Base-by-base conservation (phyloP, 2,888 invertebrate species). In the Hemistola chrysoprasaria region DNA sequence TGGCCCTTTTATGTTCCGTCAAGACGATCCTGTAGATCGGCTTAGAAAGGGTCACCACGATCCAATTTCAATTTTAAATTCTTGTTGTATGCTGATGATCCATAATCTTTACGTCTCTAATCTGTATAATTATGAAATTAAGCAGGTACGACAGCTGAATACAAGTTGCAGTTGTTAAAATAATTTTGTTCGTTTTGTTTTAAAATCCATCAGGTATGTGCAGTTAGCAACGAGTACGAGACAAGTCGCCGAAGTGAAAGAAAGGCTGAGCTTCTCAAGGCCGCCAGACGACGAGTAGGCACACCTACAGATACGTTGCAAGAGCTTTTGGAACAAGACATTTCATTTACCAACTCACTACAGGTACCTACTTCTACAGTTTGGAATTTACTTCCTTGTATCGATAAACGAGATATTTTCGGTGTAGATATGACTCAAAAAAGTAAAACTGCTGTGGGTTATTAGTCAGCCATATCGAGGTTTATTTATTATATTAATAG, bases 11-110 rank as follows among this genome's bases (percentile, higher is more conserved):
- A 70, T 72, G 70, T 75, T 70, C 62, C 61, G 53, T 53, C 56
- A 59, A 71, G 62, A 72, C 66, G 67, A 66, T 71, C 67, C 71
- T 65, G 74, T 78, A 71, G 74, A 74, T 72, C 65, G 69, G 74
- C 76, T 78, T 71, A 73, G 69, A 73, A 70, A 74, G 85, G 85
- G 85, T 79, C 77, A 73, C 62, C 55, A 68, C 59, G 60, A 69
- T 63, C 57, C 56, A 59, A 69, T 72, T 56, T 56, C 53, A 65
- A 74, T 76, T 77, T 75, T 78, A 72, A 74, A 76, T 77, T 77
- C 16, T 73, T 76, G 75, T 78, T 71, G 48, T 42, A 31, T 49
- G 42, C 34, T 44, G 46, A 52, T 37, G 50, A 57, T 62, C 54
- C 59, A 50, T 26, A 29, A 29, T 22, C 42, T 53, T 47, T 49